Conservation (phyloP, 2,113 vertebrate species). For the Apaloderma vittatum region DNA sequence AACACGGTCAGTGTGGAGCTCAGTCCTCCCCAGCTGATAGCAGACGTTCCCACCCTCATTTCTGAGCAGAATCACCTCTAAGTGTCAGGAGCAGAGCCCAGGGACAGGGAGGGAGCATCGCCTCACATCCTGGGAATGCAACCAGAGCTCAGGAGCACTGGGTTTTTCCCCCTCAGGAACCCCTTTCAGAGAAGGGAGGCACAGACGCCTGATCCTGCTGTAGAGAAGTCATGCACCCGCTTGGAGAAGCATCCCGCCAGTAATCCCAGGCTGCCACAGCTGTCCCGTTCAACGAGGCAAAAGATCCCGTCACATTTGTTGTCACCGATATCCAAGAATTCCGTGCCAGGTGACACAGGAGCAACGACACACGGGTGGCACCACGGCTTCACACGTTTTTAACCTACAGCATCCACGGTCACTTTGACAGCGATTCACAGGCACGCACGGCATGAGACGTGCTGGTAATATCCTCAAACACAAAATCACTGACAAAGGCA, state of each 20-base stretch:
- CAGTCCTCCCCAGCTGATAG: background rate
- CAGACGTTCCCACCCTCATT: background rate
- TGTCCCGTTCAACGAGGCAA: constrained; percentile 54
- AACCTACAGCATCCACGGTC: background rate
- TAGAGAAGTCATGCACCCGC: background rate
- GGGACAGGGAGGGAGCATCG: accelerated
- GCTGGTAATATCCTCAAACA: background rate
- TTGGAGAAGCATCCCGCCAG: constrained; percentile 28
- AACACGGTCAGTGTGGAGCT: accelerated
- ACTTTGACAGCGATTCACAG: background rate
- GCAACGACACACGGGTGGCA: background rate
- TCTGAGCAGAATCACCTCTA: accelerated
- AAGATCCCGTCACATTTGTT: constrained; percentile 51
- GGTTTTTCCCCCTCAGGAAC: accelerated
- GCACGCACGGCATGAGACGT: accelerated
- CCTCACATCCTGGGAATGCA: background rate
- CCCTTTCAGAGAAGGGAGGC: background rate
- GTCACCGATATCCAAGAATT: constrained; percentile 69
- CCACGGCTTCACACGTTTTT: accelerated
- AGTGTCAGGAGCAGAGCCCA: background rate
- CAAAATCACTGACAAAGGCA: background rate
- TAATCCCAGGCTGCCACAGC: constrained; percentile 72
- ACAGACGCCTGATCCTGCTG: background rate
- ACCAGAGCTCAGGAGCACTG: accelerated
- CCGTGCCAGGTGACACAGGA: background rate